Conservation (phyloP, 2,797 vertebrate species). For the Neolamprologus multifasciatus region DNA sequence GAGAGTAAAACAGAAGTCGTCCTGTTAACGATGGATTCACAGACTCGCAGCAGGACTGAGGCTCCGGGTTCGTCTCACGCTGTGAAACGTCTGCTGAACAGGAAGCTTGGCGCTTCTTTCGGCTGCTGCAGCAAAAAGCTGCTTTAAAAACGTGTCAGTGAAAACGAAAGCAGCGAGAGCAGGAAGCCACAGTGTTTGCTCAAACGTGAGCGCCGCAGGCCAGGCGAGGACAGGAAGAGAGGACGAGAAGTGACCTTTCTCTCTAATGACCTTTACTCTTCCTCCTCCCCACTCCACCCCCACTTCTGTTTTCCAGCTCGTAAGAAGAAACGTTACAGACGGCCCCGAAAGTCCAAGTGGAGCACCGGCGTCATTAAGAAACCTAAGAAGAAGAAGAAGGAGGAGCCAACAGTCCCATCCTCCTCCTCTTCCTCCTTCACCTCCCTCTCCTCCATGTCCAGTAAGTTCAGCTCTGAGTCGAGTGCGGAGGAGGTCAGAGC, state of each 20-base stretch:
- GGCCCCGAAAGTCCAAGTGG: slow-evolving; percentile 37
- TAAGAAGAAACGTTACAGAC: slow-evolving; percentile 63
- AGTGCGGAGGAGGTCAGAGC: background rate
- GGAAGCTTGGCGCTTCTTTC: background rate
- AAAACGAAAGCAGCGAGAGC: background rate
- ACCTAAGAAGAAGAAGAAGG: slow-evolving; percentile 73
- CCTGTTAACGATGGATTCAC: fast-evolving
- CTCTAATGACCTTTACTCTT: background rate
- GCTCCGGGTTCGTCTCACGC: background rate
- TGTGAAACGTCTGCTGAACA: background rate
- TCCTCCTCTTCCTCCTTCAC: background rate
- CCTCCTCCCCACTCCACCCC: background rate
- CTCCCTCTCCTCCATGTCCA: slow-evolving; percentile 1
- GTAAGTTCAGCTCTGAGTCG: background rate
- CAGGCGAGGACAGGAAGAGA: background rate
- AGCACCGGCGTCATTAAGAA: slow-evolving; percentile 50
- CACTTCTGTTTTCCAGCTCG: slow-evolving; percentile 1
- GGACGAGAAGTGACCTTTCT: background rate
- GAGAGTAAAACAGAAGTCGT: background rate
- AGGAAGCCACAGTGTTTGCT: background rate
- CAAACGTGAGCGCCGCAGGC: background rate
- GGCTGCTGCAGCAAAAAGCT: background rate
- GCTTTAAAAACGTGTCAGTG: background rate
- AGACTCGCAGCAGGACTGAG: background rate
- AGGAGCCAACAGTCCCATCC: slow-evolving; percentile 1